phyloP scores from a whole-genome alignment of 2,888 invertebrate genomes.

The Spodoptera exigua region DNA sequence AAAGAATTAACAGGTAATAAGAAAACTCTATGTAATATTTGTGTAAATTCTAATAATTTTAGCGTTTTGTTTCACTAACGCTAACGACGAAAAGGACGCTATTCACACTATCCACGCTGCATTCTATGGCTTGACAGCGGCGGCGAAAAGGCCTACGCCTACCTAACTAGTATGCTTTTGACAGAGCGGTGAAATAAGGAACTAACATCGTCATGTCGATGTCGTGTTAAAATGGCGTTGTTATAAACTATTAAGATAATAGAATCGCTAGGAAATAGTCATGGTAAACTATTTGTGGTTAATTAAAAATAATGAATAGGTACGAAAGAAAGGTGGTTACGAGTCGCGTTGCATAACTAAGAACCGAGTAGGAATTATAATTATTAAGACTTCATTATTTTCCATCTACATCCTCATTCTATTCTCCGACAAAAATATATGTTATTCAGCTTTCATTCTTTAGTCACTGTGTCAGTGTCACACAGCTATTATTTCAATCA shows the following conservation, averaged over 20 bases:
- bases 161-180: neutral
- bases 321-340: neutral
- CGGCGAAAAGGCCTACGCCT: no score
- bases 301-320: no score
- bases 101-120: neutral
- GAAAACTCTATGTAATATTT: no score
- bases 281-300: no score
- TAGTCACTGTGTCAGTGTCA: conserved; percentile 52
- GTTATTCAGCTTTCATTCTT: conserved; percentile 12
- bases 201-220: conserved; percentile 5
- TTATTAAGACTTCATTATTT: no score
- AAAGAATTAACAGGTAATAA: neutral
- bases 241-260: neutral
- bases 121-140: conserved; percentile 11
- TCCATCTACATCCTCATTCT: neutral
- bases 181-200: conserved; percentile 3
- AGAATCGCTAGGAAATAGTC: no score
- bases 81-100: neutral
- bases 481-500: conserved; percentile 42
- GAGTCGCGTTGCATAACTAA: neutral
- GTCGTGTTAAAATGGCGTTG: no score
- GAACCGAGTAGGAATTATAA: no score
- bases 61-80: no score
- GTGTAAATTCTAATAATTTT: no score
- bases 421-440: neutral